Evolutionary conservation across 2,888 invertebrate species (phyloP).

Genomic region (Orthosia incerta): DNA sequence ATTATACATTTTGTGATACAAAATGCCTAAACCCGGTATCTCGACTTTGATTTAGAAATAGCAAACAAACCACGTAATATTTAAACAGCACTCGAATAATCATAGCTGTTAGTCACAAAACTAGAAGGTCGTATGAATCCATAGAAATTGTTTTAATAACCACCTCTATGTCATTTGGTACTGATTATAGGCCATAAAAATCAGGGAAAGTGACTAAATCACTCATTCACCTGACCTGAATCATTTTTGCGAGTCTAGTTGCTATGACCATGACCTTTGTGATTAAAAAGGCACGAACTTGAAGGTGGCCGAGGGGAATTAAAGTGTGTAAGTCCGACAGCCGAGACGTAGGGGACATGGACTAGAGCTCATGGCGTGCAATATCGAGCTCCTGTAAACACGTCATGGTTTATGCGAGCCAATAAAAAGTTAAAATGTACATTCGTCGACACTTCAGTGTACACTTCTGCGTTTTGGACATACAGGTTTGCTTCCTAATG

Average conservation of each 20-base stretch:
- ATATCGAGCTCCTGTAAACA: slow-evolving; percentile 25
- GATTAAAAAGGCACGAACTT: slow-evolving; percentile 39
- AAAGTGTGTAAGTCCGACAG: slow-evolving; percentile 21
- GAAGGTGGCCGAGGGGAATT: slow-evolving; percentile 32
- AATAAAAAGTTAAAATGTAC: slow-evolving; percentile 18
- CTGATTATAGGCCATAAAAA: slow-evolving; percentile 15
- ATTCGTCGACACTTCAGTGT: no score
- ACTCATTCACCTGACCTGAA: slow-evolving; percentile 39
- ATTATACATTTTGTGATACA: not conserved
- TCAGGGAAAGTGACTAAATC: slow-evolving; percentile 33
- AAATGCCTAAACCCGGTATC: not conserved
- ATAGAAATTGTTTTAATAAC: slow-evolving; percentile 16
- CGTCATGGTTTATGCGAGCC: slow-evolving; percentile 18
- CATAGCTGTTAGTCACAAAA: slow-evolving; percentile 14
- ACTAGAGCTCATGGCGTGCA: slow-evolving; percentile 30
- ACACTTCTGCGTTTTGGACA: no score
- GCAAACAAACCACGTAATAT: not conserved
- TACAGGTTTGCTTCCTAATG: no score
- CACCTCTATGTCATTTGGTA: not conserved
- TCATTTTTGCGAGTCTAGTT: slow-evolving; percentile 28
- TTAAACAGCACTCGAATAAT: not conserved
- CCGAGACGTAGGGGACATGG: not conserved
- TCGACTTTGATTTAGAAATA: slow-evolving; percentile 8
- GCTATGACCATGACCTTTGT: slow-evolving; percentile 40
- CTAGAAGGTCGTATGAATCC: not conserved